A percentile compares a stretch with the other conserved stretches of the same genome.
phyloP scores from a whole-genome alignment of 1,140 invertebrate genomes.

The Nymphalis io region DNA sequence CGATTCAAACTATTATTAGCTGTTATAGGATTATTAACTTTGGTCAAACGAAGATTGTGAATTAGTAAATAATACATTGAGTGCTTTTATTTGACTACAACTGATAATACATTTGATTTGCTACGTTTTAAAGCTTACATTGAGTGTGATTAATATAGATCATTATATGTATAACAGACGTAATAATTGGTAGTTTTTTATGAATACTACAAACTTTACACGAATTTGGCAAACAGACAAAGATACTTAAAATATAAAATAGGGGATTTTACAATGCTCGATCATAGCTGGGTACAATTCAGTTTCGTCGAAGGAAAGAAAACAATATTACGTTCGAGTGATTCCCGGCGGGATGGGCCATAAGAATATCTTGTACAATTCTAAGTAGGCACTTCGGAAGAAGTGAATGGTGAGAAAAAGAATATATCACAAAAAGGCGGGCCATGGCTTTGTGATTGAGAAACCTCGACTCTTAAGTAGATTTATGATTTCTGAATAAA shows the following conservation, averaged over 20 bases:
- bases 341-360: slow-evolving; percentile 37
- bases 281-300: slow-evolving; percentile 32
- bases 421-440: slow-evolving; percentile 45
- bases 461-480: slow-evolving; percentile 33
- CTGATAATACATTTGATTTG: no score
- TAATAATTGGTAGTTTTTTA: neutral
- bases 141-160: no score
- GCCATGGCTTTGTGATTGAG: slow-evolving; percentile 37
- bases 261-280: slow-evolving; percentile 29
- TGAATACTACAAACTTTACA: neutral
- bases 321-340: slow-evolving; percentile 37
- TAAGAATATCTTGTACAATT: slow-evolving; percentile 41
- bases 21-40: slow-evolving; percentile 18
- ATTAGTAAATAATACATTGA: neutral
- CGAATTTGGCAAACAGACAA: neutral
- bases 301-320: slow-evolving; percentile 35
- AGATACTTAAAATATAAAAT: slow-evolving; percentile 14
- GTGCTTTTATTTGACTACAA: neutral
- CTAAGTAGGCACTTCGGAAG: slow-evolving; percentile 38
- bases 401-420: slow-evolving; percentile 39
- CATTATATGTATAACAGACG: no score
- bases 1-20: slow-evolving; percentile 13
- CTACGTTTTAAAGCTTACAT: no score
- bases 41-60: neutral
- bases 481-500: slow-evolving; percentile 40